Conservation (phyloP, 64 coral and sea anemone genomes). For the Anthopleura sola region DNA sequence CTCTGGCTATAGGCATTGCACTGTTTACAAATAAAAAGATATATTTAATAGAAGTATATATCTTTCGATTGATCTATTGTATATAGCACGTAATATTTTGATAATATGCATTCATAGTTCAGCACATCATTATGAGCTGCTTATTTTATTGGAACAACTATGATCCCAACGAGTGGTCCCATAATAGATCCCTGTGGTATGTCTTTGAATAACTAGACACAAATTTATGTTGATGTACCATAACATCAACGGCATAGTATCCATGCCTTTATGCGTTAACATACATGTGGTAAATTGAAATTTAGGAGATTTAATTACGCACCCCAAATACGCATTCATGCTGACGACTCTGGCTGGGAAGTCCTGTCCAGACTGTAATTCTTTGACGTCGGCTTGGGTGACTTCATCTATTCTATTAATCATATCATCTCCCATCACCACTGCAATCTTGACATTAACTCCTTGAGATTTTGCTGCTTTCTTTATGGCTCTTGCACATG, state of each 20-base stretch:
- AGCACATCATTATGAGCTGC: no score
- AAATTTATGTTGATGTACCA: no score
- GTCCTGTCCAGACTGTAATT: constrained; percentile 57
- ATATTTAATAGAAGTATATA: no score
- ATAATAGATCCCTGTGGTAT: no score
- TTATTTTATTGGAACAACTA: no score
- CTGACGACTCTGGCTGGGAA: constrained; percentile 74
- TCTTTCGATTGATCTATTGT: no score
- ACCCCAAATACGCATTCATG: constrained; percentile 98
- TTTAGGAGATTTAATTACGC: background rate
- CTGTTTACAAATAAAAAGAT: constrained; percentile 18
- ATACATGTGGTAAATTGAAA: background rate
- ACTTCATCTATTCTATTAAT: constrained; percentile 62
- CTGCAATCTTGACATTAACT: constrained; percentile 84
- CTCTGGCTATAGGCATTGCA: constrained; percentile 82
- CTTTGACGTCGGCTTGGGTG: constrained; percentile 52
- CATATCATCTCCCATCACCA: constrained; percentile 89
- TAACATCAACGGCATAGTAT: no score
- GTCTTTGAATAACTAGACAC: no score
- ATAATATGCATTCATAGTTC: no score
- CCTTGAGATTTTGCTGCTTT: constrained; percentile 61
- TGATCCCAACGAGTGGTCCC: no score
- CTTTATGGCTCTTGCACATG: constrained; percentile 83
- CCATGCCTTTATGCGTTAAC: no score
- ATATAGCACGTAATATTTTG: no score